These are phyloP conservation scores for Dicentrarchus labrax DNA, from an alignment of 2,113 vertebrate genomes.

Conservation along the genomic window DNA sequence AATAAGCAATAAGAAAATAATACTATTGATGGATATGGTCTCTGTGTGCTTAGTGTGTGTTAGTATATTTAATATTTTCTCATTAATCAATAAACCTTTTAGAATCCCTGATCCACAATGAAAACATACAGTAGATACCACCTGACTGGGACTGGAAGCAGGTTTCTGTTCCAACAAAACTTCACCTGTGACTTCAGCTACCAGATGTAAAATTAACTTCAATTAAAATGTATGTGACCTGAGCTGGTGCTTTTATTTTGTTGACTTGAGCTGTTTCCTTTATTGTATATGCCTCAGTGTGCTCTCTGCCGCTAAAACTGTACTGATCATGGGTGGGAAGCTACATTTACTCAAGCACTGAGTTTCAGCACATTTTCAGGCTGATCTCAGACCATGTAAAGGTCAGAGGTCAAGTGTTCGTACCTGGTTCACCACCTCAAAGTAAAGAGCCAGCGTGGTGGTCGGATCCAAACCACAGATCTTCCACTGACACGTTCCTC, in stretches of 20 bases:
- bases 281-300: not conserved
- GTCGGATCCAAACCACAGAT: conserved; percentile 94
- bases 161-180: not conserved
- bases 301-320: not conserved
- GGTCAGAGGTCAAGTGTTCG: conserved; percentile 6
- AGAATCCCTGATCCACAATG: not conserved
- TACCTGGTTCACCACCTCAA: conserved; percentile 99
- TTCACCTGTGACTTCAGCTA: not conserved
- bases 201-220: not conserved
- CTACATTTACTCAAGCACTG: no score
- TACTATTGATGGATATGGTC: not conserved
- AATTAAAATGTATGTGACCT: not conserved
- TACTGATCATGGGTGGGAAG: no score
- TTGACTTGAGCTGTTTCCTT: not conserved
- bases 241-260: not conserved
- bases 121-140: no score
- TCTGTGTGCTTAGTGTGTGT: not conserved
- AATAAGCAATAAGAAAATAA: not conserved
- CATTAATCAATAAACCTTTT: not conserved
- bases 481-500: conserved; percentile 98
- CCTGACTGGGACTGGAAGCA: not conserved
- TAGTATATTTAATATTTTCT: not conserved
- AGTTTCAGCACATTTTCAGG: not conserved
- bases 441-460: conserved; percentile 95
- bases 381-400: not conserved